Evolutionary conservation across 2,888 invertebrate species (phyloP).

Genomic region (Lithophane leautieri): DNA sequence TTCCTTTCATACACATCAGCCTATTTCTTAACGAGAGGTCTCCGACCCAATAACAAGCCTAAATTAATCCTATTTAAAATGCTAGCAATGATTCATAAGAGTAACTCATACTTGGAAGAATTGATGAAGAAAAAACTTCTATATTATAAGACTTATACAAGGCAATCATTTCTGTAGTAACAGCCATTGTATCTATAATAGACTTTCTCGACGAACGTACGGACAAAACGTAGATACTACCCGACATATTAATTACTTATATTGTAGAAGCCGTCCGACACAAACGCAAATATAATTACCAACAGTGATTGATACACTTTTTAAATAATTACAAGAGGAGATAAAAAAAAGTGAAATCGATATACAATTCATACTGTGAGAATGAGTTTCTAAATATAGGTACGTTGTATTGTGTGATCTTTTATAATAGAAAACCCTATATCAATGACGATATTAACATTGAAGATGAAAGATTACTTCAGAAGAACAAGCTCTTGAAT

Average conservation of each 20-base stretch:
- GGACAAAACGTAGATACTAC: conserved; percentile 58
- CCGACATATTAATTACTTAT: conserved; percentile 70
- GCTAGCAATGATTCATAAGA: conserved; percentile 52
- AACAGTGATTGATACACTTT: conserved; percentile 63
- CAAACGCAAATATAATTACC: conserved; percentile 65
- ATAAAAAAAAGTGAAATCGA: conserved; percentile 66
- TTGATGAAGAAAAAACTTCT: conserved; percentile 27
- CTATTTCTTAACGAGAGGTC: conserved; percentile 49
- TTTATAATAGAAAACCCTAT: conserved; percentile 16
- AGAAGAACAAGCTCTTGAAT: background rate
- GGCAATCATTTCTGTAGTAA: conserved; percentile 67
- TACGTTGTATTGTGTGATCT: conserved; percentile 29
- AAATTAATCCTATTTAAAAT: conserved; percentile 51
- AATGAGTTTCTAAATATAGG: conserved; percentile 55
- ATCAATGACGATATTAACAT: background rate
- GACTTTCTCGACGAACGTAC: conserved; percentile 78
- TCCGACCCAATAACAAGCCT: conserved; percentile 53
- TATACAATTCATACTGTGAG: conserved; percentile 59
- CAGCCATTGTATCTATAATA: conserved; percentile 70
- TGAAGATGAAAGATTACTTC: background rate
- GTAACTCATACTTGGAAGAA: conserved; percentile 19
- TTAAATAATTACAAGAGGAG: conserved; percentile 57
- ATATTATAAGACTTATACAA: conserved; percentile 64
- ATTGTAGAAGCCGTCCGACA: conserved; percentile 58
- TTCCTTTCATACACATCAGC: conserved; percentile 43